phyloP scores from a whole-genome alignment of 2,888 invertebrate species.

The Listrodromus nycthemerus region DNA sequence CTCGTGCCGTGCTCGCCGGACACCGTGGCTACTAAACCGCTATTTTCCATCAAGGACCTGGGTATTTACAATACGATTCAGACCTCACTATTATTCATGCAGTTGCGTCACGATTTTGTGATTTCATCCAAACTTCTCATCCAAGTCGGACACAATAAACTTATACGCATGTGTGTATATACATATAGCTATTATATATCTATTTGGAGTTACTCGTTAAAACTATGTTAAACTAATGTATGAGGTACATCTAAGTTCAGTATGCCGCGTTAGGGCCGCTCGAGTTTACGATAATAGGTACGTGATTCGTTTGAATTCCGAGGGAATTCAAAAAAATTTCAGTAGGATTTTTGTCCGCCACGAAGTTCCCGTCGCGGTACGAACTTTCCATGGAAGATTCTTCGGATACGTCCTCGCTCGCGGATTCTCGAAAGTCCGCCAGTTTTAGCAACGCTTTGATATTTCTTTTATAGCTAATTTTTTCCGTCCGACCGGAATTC shows the following conservation, averaged over 20 bases:
- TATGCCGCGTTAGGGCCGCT: slow-evolving; percentile 68
- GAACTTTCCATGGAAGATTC: slow-evolving; percentile 27
- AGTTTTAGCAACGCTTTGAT: slow-evolving; percentile 22
- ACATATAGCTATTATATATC: slow-evolving; percentile 20
- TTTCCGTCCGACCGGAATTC: slow-evolving; percentile 37
- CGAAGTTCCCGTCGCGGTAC: slow-evolving; percentile 34
- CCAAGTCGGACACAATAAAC: slow-evolving; percentile 36
- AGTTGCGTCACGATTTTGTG: background rate
- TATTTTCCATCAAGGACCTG: slow-evolving; percentile 42
- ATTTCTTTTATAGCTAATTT: slow-evolving; percentile 10
- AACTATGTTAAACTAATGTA: slow-evolving; percentile 39
- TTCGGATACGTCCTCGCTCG: background rate
- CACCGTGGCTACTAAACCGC: slow-evolving; percentile 4
- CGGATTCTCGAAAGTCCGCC: slow-evolving; percentile 2
- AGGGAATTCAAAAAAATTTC: slow-evolving; percentile 75
- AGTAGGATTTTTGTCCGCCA: slow-evolving; percentile 67
- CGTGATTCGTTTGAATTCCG: slow-evolving; percentile 70
- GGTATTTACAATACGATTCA: slow-evolving; percentile 58
- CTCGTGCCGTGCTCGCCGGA: background rate
- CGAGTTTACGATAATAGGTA: slow-evolving; percentile 64
- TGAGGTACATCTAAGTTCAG: slow-evolving; percentile 54
- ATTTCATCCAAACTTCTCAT: slow-evolving; percentile 2
- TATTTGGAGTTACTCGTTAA: slow-evolving; percentile 33
- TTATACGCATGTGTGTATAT: slow-evolving; percentile 7
- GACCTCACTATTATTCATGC: slow-evolving; percentile 34